phyloP scores from a whole-genome alignment of 2,113 vertebrate species.

The Myotis lucifugus region DNA sequence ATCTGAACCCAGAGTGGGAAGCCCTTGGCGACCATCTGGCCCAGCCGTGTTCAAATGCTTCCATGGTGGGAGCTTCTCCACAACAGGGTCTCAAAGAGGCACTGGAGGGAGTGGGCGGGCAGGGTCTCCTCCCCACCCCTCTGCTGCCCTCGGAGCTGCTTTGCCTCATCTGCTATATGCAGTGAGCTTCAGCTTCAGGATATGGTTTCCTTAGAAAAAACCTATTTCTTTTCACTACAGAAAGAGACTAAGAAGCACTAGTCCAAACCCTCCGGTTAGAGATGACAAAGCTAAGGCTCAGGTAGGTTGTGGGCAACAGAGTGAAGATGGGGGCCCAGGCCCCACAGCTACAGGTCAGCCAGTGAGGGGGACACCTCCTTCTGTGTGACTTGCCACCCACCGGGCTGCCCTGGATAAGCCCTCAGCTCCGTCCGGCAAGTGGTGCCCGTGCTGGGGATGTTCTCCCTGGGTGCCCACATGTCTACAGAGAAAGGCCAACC shows the following conservation, averaged over 20 bases:
- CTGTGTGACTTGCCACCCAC: rapidly evolving
- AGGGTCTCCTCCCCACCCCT: not conserved
- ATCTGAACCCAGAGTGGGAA: not conserved
- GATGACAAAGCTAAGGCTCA: not conserved
- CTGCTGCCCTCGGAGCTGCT: not conserved
- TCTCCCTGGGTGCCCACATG: not conserved
- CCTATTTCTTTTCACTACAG: not conserved
- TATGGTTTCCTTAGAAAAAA: not conserved
- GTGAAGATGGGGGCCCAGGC: too few species aligned
- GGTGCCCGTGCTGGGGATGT: not conserved
- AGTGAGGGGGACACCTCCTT: not conserved
- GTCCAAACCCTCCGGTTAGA: too few species aligned
- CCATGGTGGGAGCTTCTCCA: not conserved
- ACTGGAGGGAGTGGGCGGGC: not conserved
- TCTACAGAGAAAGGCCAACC: not conserved
- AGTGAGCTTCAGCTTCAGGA: not conserved
- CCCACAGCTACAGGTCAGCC: rapidly evolving
- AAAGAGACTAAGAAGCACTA: not conserved
- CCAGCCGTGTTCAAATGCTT: not conserved
- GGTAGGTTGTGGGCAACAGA: not conserved
- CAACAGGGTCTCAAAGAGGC: not conserved
- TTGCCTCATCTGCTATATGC: not conserved
- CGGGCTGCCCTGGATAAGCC: not conserved
- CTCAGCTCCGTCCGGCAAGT: not conserved
- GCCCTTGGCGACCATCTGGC: not conserved